phyloP scores from a whole-genome alignment of 1,140 invertebrate genomes.

The Babylonia areolata region DNA sequence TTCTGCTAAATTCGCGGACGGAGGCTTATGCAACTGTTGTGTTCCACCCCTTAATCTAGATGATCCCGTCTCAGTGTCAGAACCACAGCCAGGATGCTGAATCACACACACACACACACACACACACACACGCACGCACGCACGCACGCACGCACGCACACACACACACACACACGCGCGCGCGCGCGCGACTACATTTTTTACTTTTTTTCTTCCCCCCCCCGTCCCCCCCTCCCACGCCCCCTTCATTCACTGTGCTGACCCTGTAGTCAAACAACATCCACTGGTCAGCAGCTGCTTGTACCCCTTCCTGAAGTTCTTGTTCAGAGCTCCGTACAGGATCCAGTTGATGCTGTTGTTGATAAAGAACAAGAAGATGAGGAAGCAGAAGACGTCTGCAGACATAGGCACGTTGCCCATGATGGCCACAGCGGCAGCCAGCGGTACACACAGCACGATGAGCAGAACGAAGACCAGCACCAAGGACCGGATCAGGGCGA shows the following conservation, averaged over 20 bases:
- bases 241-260: too few relatives aligned
- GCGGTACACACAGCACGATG: constrained; percentile 22
- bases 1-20: too few relatives aligned
- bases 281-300: constrained; percentile 7
- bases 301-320: constrained; percentile 41
- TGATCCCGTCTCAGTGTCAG: too few relatives aligned
- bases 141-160: neutral
- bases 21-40: too few relatives aligned
- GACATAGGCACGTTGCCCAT: neutral
- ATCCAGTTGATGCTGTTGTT: constrained; percentile 47
- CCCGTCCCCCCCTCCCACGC: too few relatives aligned
- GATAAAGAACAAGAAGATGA: constrained; percentile 29
- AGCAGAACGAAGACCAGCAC: constrained; percentile 35
- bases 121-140: neutral
- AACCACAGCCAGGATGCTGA: too few relatives aligned
- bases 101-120: too few relatives aligned
- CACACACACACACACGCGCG: neutral
- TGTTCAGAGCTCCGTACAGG: constrained; percentile 46
- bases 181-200: neutral
- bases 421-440: neutral
- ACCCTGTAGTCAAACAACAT: too few relatives aligned
- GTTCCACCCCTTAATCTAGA: too few relatives aligned
- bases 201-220: neutral
- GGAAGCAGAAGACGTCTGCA: neutral
- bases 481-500: constrained; percentile 28